A percentile compares a stretch with the other conserved stretches of the same genome.
Evolutionary conservation across 2,113 vertebrate genomes (phyloP).

Genomic region (Tretioscincus oriximinensis): DNA sequence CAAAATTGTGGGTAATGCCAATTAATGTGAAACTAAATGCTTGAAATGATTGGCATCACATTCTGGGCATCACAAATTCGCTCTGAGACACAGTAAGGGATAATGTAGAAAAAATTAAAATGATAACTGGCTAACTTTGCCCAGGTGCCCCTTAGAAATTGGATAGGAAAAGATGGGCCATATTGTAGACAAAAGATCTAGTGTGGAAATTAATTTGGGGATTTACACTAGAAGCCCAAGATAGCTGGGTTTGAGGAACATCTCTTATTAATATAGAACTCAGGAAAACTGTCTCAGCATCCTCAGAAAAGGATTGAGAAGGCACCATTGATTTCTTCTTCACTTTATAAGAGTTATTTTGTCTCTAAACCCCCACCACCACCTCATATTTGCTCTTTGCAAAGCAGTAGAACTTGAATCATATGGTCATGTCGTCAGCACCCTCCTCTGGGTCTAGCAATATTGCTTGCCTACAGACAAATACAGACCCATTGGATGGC

Average conservation of each 20-base stretch:
- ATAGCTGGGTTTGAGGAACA: slow-evolving; percentile 15
- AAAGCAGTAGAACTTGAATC: background rate
- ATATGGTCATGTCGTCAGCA: background rate
- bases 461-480: too few relatives aligned
- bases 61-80: background rate
- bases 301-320: background rate
- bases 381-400: background rate
- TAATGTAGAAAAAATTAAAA: background rate
- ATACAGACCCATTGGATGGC: too few relatives aligned
- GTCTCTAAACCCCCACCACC: background rate
- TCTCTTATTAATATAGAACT: background rate
- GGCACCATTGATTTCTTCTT: background rate
- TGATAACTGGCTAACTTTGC: background rate
- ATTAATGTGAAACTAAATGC: slow-evolving; percentile 52
- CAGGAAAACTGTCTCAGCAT: background rate
- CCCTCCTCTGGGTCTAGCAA: too few relatives aligned
- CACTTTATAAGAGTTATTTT: background rate
- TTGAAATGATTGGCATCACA: slow-evolving; percentile 1
- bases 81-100: background rate
- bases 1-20: slow-evolving; percentile 47
- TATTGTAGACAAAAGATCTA: background rate
- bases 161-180: background rate
- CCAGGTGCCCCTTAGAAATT: background rate
- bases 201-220: background rate
- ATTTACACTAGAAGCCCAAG: background rate